Evolutionary conservation across 2,113 vertebrate genomes (phyloP).

Genomic region (Narcine bancroftii): DNA sequence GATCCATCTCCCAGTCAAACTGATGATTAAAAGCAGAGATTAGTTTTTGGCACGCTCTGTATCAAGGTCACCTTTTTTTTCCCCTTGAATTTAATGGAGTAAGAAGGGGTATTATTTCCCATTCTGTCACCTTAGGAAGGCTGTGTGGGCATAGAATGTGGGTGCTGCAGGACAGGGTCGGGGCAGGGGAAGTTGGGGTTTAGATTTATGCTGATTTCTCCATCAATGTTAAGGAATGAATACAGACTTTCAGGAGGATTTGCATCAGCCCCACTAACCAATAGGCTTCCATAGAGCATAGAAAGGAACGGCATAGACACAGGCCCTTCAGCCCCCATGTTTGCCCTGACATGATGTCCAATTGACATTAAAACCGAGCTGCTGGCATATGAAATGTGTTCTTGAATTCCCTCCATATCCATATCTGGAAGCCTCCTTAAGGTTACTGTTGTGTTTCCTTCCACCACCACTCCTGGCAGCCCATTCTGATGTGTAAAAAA

Average conservation of each 20-base stretch:
- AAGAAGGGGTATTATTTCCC: background rate
- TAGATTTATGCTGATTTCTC: background rate
- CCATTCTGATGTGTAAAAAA: too few species aligned
- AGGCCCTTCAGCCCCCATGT: too few species aligned
- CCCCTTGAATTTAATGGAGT: background rate
- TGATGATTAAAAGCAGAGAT: conserved; percentile 19
- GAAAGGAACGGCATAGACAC: too few species aligned
- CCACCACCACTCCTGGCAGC: too few species aligned
- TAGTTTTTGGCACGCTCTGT: background rate
- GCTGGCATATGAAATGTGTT: too few species aligned
- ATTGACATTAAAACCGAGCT: too few species aligned
- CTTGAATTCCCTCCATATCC: too few species aligned
- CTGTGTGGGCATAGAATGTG: background rate
- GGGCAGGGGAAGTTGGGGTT: background rate
- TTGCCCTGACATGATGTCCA: too few species aligned
- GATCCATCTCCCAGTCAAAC: background rate
- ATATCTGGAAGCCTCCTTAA: too few species aligned
- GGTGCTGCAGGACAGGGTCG: background rate
- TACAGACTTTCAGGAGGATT: background rate
- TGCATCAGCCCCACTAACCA: background rate
- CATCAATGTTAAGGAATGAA: background rate
- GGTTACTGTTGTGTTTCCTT: too few species aligned
- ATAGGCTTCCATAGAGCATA: too few species aligned
- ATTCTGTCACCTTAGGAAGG: background rate
- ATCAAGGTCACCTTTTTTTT: background rate